Percentiles rank a stretch among this genome's conserved stretches.
Conservation (phyloP, 2,113 vertebrate genomes). For the Mormyrus lacerda region DNA sequence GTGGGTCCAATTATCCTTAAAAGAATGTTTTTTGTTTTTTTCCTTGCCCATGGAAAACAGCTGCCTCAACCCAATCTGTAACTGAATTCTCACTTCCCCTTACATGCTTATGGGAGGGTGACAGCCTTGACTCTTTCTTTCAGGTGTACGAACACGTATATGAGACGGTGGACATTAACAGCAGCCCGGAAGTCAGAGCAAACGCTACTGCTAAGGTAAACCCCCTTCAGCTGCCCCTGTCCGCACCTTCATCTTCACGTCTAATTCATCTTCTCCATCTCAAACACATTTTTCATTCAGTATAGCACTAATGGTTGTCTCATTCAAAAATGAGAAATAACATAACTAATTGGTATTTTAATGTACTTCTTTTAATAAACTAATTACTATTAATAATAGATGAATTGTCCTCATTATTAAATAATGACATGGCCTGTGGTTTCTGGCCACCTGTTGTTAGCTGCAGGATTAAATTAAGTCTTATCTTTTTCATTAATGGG, state of each 20-base stretch:
- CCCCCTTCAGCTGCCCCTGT: background rate
- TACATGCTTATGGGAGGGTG: background rate
- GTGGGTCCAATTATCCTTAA: background rate
- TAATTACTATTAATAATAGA: background rate
- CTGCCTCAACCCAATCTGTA: background rate
- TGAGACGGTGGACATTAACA: conserved; percentile 97
- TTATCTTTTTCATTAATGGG: background rate
- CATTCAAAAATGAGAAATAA: background rate
- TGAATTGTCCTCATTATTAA: background rate
- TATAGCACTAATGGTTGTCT: background rate
- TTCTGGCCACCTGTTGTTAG: background rate
- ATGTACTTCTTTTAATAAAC: background rate
- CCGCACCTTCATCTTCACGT: background rate
- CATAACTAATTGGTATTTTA: background rate
- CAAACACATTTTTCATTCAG: background rate
- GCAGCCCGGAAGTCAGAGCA: conserved; percentile 93
- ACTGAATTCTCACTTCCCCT: background rate
- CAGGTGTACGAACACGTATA: conserved; percentile 98
- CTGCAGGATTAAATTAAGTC: background rate
- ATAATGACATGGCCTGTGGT: background rate
- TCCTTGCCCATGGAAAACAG: background rate
- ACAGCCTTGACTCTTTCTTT: conserved; percentile 13
- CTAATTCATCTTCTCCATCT: background rate
- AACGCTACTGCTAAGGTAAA: conserved; percentile 96
- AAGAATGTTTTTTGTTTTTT: background rate